A percentile compares a stretch with the other conserved stretches of the same genome.
phyloP scores from a whole-genome alignment of 2,888 invertebrate genomes.

The Mactromeris polynyma region DNA sequence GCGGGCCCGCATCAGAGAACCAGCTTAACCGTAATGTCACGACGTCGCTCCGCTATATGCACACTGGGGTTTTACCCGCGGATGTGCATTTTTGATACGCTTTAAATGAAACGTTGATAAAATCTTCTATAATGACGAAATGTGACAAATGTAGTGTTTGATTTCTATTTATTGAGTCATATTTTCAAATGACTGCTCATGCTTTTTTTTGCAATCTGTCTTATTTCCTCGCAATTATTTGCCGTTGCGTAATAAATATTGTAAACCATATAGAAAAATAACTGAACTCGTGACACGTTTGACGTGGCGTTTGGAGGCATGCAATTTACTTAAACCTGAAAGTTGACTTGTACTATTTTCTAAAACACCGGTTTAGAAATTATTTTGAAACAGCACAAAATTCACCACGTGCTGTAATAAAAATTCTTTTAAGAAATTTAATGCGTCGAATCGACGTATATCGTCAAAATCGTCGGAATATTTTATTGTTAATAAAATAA shows the following conservation, averaged over 20 bases:
- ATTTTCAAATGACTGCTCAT: not conserved
- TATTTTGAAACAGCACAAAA: not conserved
- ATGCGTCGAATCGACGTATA: not conserved
- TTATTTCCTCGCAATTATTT: not conserved
- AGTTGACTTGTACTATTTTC: not conserved
- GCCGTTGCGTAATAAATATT: no score
- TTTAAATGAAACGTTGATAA: not conserved
- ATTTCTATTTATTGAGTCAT: not conserved
- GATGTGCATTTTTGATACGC: not conserved
- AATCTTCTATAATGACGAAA: not conserved
- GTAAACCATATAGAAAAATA: no score
- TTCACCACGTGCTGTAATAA: not conserved
- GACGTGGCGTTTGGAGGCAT: no score
- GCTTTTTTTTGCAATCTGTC: not conserved
- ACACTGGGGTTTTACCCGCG: not conserved
- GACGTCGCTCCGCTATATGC: not conserved
- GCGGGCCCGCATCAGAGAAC: not conserved
- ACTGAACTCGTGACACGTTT: no score
- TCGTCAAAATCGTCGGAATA: not conserved
- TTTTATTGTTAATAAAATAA: slow-evolving; percentile 17
- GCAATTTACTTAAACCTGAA: not conserved
- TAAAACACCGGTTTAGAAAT: not conserved
- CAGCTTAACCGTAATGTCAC: not conserved
- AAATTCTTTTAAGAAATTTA: not conserved
- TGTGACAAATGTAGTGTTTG: not conserved